These are phyloP conservation scores for Hylyphantes graminicola DNA, from an alignment of 1,140 invertebrate genomes.

Conservation along the genomic window DNA sequence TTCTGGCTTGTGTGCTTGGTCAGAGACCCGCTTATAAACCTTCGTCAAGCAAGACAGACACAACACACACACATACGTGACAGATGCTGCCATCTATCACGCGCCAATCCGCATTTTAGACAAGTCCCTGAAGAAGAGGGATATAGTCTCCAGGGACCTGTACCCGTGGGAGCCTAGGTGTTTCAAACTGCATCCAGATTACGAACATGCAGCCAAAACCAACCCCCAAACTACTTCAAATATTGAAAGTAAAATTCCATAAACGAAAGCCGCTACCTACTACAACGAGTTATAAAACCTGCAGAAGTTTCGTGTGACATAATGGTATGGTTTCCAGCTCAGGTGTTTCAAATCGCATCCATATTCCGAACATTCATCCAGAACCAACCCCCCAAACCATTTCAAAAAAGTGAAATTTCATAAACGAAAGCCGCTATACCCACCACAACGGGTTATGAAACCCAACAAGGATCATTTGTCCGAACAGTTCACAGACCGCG, in stretches of 20 bases:
- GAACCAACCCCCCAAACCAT: background rate
- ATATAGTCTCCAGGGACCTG: too few species aligned
- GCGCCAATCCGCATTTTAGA: too few species aligned
- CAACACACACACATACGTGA: too few species aligned
- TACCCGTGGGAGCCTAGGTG: too few species aligned
- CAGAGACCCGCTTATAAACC: too few species aligned
- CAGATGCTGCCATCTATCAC: too few species aligned
- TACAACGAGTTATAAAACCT: background rate
- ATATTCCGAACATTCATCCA: background rate
- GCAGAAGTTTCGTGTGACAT: too few species aligned
- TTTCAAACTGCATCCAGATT: background rate
- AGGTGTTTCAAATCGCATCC: background rate
- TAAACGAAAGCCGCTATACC: background rate
- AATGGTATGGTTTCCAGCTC: too few species aligned
- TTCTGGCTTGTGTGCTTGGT: too few species aligned
- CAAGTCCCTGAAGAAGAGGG: too few species aligned
- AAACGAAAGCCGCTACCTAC: background rate
- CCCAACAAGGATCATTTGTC: background rate
- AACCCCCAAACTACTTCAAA: background rate
- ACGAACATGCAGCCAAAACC: background rate
- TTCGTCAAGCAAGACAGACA: too few species aligned
- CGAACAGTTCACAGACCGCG: constrained; percentile 40
- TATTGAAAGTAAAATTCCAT: background rate
- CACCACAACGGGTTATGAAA: background rate
- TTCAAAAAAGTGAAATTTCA: background rate